Evolutionary conservation across 1,140 invertebrate species (phyloP).

Genomic region (Hetaerina americana): DNA sequence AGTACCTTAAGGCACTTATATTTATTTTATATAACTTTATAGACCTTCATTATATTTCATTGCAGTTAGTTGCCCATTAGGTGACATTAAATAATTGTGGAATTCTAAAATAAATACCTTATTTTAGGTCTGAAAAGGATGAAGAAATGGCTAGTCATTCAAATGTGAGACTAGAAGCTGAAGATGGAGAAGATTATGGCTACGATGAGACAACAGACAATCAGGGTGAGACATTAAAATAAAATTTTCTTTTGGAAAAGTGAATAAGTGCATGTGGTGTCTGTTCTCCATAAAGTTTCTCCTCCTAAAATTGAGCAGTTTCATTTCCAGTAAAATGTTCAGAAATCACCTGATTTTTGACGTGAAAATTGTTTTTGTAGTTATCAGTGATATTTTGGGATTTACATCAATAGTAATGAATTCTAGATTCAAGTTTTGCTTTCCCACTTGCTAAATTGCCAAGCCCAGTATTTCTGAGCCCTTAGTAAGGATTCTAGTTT

Average conservation of each 20-base stretch:
- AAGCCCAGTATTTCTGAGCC: conserved; percentile 1
- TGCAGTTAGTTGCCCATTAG: too few species aligned
- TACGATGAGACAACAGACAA: conserved; percentile 35
- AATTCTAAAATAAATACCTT: conserved; percentile 6
- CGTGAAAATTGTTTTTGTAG: too few species aligned
- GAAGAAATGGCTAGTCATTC: conserved; percentile 58
- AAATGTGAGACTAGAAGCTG: conserved; percentile 48
- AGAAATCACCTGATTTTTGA: too few species aligned
- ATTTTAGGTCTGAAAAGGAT: conserved; percentile 43
- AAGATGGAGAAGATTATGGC: conserved; percentile 39
- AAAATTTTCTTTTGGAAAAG: too few species aligned
- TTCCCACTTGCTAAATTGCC: background rate
- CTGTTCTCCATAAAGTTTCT: too few species aligned
- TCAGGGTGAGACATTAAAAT: conserved; percentile 30
- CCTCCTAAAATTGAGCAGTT: background rate
- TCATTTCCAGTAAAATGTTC: background rate
- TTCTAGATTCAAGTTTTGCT: background rate
- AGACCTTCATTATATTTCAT: too few species aligned
- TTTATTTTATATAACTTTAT: too few species aligned
- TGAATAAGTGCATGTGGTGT: too few species aligned
- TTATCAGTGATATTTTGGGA: too few species aligned
- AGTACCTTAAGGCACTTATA: too few species aligned
- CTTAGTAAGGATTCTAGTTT: conserved; percentile 3
- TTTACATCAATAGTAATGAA: too few species aligned
- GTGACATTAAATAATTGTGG: background rate